These are phyloP conservation scores for Okamejei kenojei DNA, from an alignment of 2,797 vertebrate genomes.

Conservation along the genomic window DNA sequence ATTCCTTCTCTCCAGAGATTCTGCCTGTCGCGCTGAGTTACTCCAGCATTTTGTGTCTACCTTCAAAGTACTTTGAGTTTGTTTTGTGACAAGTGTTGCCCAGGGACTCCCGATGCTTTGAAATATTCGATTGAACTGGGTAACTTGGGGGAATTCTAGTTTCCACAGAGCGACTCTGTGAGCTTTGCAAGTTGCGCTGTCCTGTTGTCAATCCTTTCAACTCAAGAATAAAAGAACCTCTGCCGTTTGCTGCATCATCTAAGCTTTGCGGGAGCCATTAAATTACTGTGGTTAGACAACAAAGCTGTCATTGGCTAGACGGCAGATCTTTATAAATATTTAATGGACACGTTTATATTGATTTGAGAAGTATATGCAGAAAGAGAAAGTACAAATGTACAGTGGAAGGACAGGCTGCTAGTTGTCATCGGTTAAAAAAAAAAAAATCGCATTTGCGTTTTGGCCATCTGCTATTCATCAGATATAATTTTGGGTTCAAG, in stretches of 20 bases:
- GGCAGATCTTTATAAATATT: not conserved
- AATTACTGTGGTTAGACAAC: not conserved
- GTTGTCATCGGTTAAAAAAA: not conserved
- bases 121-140: not conserved
- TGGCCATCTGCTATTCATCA: not conserved
- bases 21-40: too few relatives aligned
- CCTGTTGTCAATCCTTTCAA: not conserved
- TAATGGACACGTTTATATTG: not conserved
- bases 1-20: too few relatives aligned
- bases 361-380: not conserved
- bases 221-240: not conserved
- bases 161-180: not conserved
- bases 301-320: not conserved
- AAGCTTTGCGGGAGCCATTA: not conserved
- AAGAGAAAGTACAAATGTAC: not conserved
- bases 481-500: not conserved
- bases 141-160: not conserved
- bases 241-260: not conserved
- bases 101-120: not conserved
- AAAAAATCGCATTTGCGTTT: not conserved
- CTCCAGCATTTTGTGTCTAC: too few relatives aligned
- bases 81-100: not conserved
- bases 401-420: not conserved
- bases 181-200: not conserved
- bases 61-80: not conserved